Evolutionary conservation across 2,113 vertebrate genomes (phyloP).

Genomic region (Semicossyphus pulcher): DNA sequence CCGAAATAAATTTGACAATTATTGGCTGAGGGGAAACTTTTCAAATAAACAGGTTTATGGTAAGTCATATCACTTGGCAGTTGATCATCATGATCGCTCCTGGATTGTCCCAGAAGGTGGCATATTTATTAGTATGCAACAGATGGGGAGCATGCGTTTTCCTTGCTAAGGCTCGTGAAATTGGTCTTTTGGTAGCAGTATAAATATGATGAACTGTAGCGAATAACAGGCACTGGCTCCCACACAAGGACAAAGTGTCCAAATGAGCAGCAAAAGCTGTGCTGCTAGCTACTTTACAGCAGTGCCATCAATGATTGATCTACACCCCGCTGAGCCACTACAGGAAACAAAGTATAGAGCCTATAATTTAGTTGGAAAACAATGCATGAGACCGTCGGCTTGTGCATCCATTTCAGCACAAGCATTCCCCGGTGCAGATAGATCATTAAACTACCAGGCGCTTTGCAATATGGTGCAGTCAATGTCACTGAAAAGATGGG

Average conservation of each 20-base stretch:
- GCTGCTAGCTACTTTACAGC: constrained; percentile 73
- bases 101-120: constrained; percentile 94
- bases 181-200: constrained; percentile 99
- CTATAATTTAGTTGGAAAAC: constrained; percentile 89
- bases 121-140: constrained; percentile 98
- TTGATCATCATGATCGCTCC: constrained; percentile 99
- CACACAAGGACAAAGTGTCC: constrained; percentile 90
- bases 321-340: constrained; percentile 89
- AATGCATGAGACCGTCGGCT: constrained; percentile 85
- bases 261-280: constrained; percentile 87
- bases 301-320: constrained; percentile 94
- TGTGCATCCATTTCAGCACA: constrained; percentile 87
- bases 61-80: constrained; percentile 96
- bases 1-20: constrained; percentile 74
- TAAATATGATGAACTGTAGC: constrained; percentile 97
- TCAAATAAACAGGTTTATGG: constrained; percentile 88
- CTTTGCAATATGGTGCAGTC: constrained; percentile 85
- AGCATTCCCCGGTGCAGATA: constrained; percentile 88
- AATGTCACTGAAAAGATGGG: constrained; percentile 85
- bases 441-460: constrained; percentile 87
- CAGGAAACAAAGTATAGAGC: constrained; percentile 86
- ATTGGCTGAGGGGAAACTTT: constrained; percentile 73
- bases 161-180: constrained; percentile 96
- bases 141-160: constrained; percentile 98
- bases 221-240: constrained; percentile 85